phyloP scores from a whole-genome alignment of 1,140 invertebrate species.

The Zophobas morio region DNA sequence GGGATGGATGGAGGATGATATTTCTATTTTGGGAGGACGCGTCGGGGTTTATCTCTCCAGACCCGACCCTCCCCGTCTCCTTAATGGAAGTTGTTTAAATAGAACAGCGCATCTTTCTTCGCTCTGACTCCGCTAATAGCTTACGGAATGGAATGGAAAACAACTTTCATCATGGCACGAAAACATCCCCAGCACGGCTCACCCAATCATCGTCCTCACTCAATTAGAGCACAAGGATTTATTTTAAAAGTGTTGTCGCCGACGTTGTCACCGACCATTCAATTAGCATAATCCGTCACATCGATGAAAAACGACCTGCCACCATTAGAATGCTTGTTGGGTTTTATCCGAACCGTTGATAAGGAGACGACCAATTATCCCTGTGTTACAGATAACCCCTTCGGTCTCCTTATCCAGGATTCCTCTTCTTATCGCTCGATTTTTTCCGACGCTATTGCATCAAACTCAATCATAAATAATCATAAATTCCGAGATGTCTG shows the following conservation, averaged over 20 bases:
- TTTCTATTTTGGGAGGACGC: slow-evolving; percentile 38
- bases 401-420: slow-evolving; percentile 34
- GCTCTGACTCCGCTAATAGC: slow-evolving; percentile 64
- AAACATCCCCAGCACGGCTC: slow-evolving; percentile 29
- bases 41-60: slow-evolving; percentile 53
- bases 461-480: slow-evolving; percentile 35
- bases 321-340: slow-evolving; percentile 23
- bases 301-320: slow-evolving; percentile 34
- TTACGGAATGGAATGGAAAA: slow-evolving; percentile 65
- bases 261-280: slow-evolving; percentile 25
- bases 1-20: slow-evolving; percentile 26
- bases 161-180: slow-evolving; percentile 60
- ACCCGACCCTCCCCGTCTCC: slow-evolving; percentile 51
- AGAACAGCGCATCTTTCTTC: slow-evolving; percentile 64
- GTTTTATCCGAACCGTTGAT: slow-evolving; percentile 11
- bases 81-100: slow-evolving; percentile 66
- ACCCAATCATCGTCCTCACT: slow-evolving; percentile 34
- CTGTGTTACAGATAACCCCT: slow-evolving; percentile 23
- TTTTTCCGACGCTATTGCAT: slow-evolving; percentile 21
- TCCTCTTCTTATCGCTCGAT: slow-evolving; percentile 11
- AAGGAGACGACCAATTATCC: slow-evolving; percentile 24
- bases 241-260: slow-evolving; percentile 33
- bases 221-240: slow-evolving; percentile 35
- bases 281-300: slow-evolving; percentile 38
- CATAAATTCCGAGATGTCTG: slow-evolving; percentile 36